Conservation (phyloP, 1,140 invertebrate species). For the Drosophila gunungcola region DNA sequence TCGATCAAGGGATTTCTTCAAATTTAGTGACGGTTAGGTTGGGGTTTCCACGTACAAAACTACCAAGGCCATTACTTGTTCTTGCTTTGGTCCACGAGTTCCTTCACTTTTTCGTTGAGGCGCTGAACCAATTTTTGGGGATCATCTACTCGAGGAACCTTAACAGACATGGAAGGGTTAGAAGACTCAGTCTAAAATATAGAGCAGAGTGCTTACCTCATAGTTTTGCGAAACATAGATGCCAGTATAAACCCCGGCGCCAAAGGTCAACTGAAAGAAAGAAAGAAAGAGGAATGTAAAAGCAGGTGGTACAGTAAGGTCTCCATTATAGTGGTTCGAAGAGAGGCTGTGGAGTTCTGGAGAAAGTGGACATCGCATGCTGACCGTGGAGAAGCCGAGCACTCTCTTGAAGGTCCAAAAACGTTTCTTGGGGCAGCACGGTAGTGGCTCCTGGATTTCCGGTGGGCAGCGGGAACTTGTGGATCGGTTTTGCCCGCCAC, state of each 20-base stretch:
- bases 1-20: conserved; percentile 7
- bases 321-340: background rate
- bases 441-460: conserved; percentile 25
- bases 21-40: conserved; percentile 14
- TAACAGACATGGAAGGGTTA: conserved; percentile 3
- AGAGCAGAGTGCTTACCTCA: conserved; percentile 86
- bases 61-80: conserved; percentile 72
- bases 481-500: conserved; percentile 1
- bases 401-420: conserved; percentile 39
- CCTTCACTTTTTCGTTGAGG: conserved; percentile 85
- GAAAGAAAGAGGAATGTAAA: conserved; percentile 5
- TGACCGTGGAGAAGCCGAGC: conserved; percentile 49
- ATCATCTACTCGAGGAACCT: conserved; percentile 93
- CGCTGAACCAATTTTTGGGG: conserved; percentile 89
- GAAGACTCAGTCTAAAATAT: too few relatives aligned
- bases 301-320: background rate
- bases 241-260: conserved; percentile 91
- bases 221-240: conserved; percentile 93
- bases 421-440: conserved; percentile 47
- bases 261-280: conserved; percentile 89
- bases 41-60: background rate
- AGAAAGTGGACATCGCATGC: background rate
- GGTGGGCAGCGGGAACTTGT: conserved; percentile 13
- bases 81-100: conserved; percentile 88
- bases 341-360: background rate